phyloP scores from a whole-genome alignment of 2,797 vertebrate genomes.

The Amblyraja radiata region DNA sequence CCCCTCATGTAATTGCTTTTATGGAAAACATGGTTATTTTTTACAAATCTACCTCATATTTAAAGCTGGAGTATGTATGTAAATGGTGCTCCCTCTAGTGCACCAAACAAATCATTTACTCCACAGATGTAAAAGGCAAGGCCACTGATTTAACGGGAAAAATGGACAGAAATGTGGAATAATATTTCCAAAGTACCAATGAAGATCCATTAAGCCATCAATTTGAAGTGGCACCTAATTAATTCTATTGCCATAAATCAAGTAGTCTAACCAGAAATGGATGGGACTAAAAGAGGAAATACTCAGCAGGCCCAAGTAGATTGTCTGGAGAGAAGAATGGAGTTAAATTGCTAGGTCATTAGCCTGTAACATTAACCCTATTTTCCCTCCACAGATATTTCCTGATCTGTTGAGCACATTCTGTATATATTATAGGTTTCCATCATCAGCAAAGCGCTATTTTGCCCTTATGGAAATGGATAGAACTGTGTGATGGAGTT shows the following conservation, averaged over 20 bases:
- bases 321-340: too few relatives aligned
- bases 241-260: not conserved
- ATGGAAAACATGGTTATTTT: not conserved
- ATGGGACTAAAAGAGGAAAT: not conserved
- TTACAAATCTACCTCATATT: slow-evolving; percentile 15
- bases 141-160: not conserved
- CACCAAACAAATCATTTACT: slow-evolving; percentile 14
- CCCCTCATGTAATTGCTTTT: not conserved
- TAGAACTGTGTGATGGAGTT: not conserved
- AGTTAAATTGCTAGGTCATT: too few relatives aligned
- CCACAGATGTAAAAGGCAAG: not conserved
- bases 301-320: too few relatives aligned
- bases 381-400: too few relatives aligned
- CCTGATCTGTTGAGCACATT: too few relatives aligned
- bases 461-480: too few relatives aligned
- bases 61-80: not conserved
- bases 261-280: not conserved
- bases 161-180: not conserved
- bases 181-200: not conserved
- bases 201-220: not conserved
- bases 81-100: slow-evolving; percentile 19
- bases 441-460: too few relatives aligned
- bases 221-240: not conserved
- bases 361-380: too few relatives aligned
- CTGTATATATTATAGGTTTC: too few relatives aligned